A percentile compares a stretch with the other conserved stretches of the same genome.
phyloP scores from a whole-genome alignment of 2,113 vertebrate genomes.

The Neodon shergylaensis region DNA sequence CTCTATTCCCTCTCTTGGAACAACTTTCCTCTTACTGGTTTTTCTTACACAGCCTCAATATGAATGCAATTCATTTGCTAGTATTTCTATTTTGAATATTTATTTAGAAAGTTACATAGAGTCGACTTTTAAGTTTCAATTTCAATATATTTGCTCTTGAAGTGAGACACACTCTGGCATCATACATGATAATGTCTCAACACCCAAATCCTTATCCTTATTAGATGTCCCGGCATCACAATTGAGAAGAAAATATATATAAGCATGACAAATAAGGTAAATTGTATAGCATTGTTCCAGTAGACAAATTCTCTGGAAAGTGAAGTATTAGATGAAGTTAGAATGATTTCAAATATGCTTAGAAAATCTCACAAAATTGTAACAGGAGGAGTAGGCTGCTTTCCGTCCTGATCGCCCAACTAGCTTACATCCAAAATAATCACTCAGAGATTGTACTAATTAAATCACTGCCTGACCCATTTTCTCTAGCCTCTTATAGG shows the following conservation, averaged over 20 bases:
- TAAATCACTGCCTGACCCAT: too few relatives aligned
- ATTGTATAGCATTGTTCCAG: neutral
- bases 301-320: neutral
- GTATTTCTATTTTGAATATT: neutral
- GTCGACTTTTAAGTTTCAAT: neutral
- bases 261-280: neutral
- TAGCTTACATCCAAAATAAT: too few relatives aligned
- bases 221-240: neutral
- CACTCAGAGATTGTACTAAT: too few relatives aligned
- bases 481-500: too few relatives aligned
- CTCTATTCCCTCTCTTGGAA: too few relatives aligned
- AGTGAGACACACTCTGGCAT: neutral
- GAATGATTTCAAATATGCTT: neutral
- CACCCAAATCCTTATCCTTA: neutral
- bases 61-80: neutral
- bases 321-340: neutral
- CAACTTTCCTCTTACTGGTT: too few relatives aligned
- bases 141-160: neutral
- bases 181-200: too few relatives aligned
- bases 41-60: too few relatives aligned
- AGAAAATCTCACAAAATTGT: neutral
- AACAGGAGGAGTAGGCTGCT: too few relatives aligned
- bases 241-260: neutral
- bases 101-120: neutral
- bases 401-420: accelerated